These are phyloP conservation scores for Orcinus orca DNA, from an alignment of 2,113 vertebrate species.

Conservation along the genomic window DNA sequence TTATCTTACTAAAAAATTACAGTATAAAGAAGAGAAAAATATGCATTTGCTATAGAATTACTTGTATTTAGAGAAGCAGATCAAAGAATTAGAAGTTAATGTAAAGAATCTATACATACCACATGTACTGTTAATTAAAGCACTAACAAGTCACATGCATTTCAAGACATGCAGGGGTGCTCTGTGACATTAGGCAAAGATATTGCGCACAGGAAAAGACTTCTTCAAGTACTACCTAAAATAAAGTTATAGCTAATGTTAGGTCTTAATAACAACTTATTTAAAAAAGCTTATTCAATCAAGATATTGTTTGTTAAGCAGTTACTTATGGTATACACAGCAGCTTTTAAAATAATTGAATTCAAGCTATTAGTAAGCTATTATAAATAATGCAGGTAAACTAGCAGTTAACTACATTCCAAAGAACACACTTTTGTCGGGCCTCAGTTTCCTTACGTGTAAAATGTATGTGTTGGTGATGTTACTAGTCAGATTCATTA, in stretches of 20 bases:
- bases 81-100: slow-evolving; percentile 48
- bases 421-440: neutral
- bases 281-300: slow-evolving; percentile 40
- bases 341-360: neutral
- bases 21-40: slow-evolving; percentile 10
- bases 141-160: slow-evolving; percentile 86
- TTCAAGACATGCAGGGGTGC: slow-evolving; percentile 81
- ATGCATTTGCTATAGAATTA: neutral
- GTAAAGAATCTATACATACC: slow-evolving; percentile 82
- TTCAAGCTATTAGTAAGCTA: neutral
- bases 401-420: neutral
- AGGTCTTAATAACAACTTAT: slow-evolving; percentile 48
- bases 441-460: neutral
- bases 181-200: slow-evolving; percentile 79
- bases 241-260: slow-evolving; percentile 79
- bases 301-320: neutral
- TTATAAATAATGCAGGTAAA: neutral
- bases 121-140: slow-evolving; percentile 76
- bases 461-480: neutral
- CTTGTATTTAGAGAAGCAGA: slow-evolving; percentile 32
- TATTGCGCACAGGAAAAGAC: slow-evolving; percentile 56
- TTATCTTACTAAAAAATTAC: neutral
- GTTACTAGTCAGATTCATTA: neutral
- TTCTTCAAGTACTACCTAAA: slow-evolving; percentile 82
- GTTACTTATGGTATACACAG: neutral